phyloP scores from a whole-genome alignment of 2,888 invertebrate genomes.

The Ptilodon capucinus region DNA sequence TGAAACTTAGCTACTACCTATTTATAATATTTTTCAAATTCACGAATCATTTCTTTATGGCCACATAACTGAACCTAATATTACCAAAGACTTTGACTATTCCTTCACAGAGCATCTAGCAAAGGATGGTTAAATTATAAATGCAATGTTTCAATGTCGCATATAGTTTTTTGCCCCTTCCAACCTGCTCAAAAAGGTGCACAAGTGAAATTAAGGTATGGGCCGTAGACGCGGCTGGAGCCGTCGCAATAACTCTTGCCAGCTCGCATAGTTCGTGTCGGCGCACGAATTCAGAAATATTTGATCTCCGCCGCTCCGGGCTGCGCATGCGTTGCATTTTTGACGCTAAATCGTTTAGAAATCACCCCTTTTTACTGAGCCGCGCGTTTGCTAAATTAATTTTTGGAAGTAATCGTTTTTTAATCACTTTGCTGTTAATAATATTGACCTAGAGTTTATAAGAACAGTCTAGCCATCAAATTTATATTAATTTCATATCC shows the following conservation, averaged over 20 bases:
- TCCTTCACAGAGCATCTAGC: no score
- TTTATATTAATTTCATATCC: no score
- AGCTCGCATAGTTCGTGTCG: constrained; percentile 48
- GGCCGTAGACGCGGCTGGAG: constrained; percentile 1
- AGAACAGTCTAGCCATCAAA: no score
- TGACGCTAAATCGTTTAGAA: constrained; percentile 60
- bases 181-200: constrained; percentile 17
- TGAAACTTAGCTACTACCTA: no score
- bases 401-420: not conserved
- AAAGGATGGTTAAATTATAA: no score
- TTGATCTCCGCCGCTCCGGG: constrained; percentile 43
- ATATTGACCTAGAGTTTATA: no score
- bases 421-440: not conserved
- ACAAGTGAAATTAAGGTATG: constrained; percentile 23
- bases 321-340: constrained; percentile 48
- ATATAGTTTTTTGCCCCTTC: constrained; percentile 3
- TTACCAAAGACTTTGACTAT: no score
- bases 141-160: no score
- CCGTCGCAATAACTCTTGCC: constrained; percentile 49
- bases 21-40: no score
- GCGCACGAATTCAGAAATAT: constrained; percentile 52
- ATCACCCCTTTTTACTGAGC: constrained; percentile 36
- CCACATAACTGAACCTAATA: no score
- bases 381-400: constrained; percentile 1
- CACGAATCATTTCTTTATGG: no score